Evolutionary conservation across 2,113 vertebrate species (phyloP), one percentile per base, ranked within the genome.

Genomic region (Rhinoderma darwinii): DNA sequence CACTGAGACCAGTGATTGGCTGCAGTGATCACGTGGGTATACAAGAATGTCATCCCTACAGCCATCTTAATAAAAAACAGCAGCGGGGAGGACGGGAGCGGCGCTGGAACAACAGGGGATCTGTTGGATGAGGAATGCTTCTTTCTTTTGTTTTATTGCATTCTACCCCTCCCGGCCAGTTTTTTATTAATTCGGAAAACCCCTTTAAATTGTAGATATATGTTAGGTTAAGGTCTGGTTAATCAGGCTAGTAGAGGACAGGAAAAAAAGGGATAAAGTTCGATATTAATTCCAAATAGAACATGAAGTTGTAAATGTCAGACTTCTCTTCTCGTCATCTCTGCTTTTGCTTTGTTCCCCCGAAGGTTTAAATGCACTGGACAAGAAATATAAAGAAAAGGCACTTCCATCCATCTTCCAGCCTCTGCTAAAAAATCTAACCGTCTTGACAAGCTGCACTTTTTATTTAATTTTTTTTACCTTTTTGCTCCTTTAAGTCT

Each of bases 401-500:
- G 50, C 15, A 18, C 51, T 59, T 35, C 61, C 51, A 59, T 39
- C 54, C 54, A 37, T 59, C 51, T 80, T 80, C 18, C 51, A 59
- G 5, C 12, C 51, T 10, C 50, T 22, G 20, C 17, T 39, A 59
- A 22, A 59, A 79, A 79, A 59, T 54, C 50, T 39, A 39, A 7
- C 20, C 27, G 35, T 80, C 35, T 37, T 59, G 32, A 39, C 77
- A 59, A 59, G 37, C 35, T 81, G 35, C 12, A 63, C 54, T 81
- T 61, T n/a, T 56, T 81, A 20, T 63, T 78, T n/a, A n/a, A n/a
- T 51, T 35, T 51, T 32, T 18, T 27, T 14, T 66, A 3, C 17
- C 50, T 61, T 37, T 18, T n/a, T 27, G 54, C 51, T 81, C 37
- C 78, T 81, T 79, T 86, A 80, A 70, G 77, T 66, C 72, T 79